phyloP scores from a whole-genome alignment of 2,888 invertebrate genomes.

The Ormyrus rosae region DNA sequence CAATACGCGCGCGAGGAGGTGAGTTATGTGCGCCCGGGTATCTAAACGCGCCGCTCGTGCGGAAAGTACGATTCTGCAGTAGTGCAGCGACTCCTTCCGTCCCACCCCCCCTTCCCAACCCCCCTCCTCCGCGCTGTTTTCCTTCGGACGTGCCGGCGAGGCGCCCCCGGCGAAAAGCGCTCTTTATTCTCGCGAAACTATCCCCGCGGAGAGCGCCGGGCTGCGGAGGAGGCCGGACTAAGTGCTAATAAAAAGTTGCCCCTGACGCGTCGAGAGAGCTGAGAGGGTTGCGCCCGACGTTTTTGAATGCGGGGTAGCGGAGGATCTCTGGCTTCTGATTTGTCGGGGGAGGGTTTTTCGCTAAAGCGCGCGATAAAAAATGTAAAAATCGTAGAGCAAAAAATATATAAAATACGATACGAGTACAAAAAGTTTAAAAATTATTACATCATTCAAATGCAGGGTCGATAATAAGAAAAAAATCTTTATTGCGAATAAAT shows the following conservation, averaged over 20 bases:
- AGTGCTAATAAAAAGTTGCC: slow-evolving; percentile 33
- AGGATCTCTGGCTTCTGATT: no score
- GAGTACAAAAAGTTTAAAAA: no score
- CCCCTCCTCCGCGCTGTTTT: slow-evolving; percentile 1
- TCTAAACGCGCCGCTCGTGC: slow-evolving; percentile 27
- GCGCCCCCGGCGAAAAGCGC: slow-evolving; percentile 36
- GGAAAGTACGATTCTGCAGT: slow-evolving; percentile 38
- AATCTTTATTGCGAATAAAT: no score
- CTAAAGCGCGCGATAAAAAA: no score
- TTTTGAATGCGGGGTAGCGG: no score
- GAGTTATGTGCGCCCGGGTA: slow-evolving; percentile 44
- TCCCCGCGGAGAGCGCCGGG: not conserved
- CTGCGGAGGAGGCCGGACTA: not conserved
- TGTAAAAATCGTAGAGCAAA: no score
- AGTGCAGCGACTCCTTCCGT: not conserved
- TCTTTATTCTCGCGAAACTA: slow-evolving; percentile 38
- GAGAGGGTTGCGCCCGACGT: no score
- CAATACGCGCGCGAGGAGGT: slow-evolving; percentile 41
- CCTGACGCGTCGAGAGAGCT: not conserved
- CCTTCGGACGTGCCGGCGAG: slow-evolving; percentile 1
- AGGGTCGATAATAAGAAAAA: no score
- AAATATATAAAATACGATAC: no score
- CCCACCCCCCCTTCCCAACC: not conserved
- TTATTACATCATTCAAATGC: no score
- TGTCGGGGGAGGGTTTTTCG: no score